Evolutionary conservation across 2,888 invertebrate species (phyloP), one percentile per base, ranked within the genome.

Genomic region (Eumacrocentrus americanus): DNA sequence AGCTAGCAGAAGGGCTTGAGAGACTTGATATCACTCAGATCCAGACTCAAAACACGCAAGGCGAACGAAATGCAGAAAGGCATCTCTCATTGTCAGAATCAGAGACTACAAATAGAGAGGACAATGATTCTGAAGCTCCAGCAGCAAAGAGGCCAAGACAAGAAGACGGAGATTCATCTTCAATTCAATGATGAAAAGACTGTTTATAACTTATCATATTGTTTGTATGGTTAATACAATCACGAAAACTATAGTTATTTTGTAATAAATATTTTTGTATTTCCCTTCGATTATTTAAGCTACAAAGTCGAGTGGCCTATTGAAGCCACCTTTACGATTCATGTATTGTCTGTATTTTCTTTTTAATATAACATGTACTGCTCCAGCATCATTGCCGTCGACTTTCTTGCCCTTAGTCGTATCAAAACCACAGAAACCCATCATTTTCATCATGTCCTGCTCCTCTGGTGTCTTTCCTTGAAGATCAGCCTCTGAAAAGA

Each of bases 271-370:
- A n/a, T n/a, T n/a, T n/a, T n/a, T n/a, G n/a, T n/a, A n/a, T n/a
- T n/a, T n/a, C n/a, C n/a, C n/a, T n/a, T n/a, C n/a, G n/a, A n/a
- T n/a, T n/a, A n/a, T n/a, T 82, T 84, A 95, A 67, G 95, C 95
- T 67, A 98, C 95, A 83, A 96, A 96, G 82, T 99, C 98, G 67
- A 99, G 83, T 38, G 98, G 98, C 77, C 98, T 86, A 82, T 99
- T 99, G 83, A 99, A 99, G 57, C 98, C 99, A 65, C 99, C 99
- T 82, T 97, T 95, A 64, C 99, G 87, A 82, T 99, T 99, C 99
- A 99, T 99, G 80, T 99, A 99, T 83, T 99, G 98, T 72, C 98
- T 89, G 81, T 97, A 98, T 83, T 97, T 95, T 72, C 98, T 85
- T 83, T 98, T 97, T 62, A 97, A 86, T 65, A 96, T 95, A 60